These are phyloP conservation scores for Brenthis hecate DNA, from an alignment of 2,888 invertebrate genomes.

Conservation along the genomic window DNA sequence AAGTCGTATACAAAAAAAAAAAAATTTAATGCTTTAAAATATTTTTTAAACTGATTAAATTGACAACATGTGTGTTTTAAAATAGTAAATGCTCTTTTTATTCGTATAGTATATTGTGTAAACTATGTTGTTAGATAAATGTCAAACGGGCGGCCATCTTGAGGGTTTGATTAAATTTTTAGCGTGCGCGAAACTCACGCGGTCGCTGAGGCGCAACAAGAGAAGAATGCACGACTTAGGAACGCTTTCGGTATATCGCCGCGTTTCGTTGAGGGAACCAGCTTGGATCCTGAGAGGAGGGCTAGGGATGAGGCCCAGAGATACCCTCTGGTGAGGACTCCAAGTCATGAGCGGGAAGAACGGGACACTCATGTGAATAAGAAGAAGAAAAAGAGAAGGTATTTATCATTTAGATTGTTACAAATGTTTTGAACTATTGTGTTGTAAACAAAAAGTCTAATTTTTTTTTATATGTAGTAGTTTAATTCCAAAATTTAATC, in stretches of 20 bases:
- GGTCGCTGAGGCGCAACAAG: conserved; percentile 96
- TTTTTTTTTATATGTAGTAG: too few species aligned
- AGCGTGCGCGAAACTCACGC: conserved; percentile 98
- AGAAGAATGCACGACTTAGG: conserved; percentile 95
- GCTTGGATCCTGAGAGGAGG: conserved; percentile 90
- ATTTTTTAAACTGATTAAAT: background rate
- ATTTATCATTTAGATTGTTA: conserved; percentile 38
- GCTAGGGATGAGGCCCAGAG: conserved; percentile 78
- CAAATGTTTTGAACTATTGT: too few species aligned
- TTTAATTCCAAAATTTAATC: too few species aligned
- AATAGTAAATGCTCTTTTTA: conserved; percentile 1
- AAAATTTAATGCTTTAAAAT: background rate
- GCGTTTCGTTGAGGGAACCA: conserved; percentile 96
- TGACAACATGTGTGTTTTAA: background rate
- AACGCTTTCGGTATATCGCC: conserved; percentile 97
- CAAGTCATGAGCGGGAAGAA: conserved; percentile 84
- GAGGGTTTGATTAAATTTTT: conserved; percentile 43
- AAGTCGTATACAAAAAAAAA: background rate
- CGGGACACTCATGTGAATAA: conserved; percentile 76
- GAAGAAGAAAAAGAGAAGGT: conserved; percentile 90
- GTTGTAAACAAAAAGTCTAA: too few species aligned
- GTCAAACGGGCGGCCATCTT: conserved; percentile 37
- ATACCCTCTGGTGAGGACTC: conserved; percentile 90
- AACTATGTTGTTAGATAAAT: background rate
- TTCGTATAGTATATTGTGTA: background rate